phyloP scores from a whole-genome alignment of 2,113 vertebrate genomes.

The Corythornis cristatus region DNA sequence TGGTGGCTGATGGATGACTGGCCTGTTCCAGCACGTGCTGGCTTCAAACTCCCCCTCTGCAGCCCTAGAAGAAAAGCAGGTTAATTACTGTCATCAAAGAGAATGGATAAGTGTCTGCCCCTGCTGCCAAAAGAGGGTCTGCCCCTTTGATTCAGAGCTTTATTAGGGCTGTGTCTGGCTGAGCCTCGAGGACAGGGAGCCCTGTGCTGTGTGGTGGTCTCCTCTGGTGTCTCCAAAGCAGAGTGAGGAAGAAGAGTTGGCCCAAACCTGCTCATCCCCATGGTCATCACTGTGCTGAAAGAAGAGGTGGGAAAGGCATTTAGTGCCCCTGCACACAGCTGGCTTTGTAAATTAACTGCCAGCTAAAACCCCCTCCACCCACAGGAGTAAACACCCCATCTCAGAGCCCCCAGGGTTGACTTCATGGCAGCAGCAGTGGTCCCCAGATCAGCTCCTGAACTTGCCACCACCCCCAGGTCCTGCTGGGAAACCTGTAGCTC shows the following conservation, averaged over 20 bases:
- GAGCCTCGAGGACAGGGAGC: background rate
- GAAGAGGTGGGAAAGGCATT: background rate
- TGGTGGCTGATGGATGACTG: background rate
- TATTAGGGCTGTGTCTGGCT: background rate
- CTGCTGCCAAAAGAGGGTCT: background rate
- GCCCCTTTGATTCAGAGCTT: background rate
- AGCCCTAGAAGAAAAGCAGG: background rate
- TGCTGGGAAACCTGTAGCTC: background rate
- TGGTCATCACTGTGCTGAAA: background rate
- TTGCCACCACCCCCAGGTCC: background rate
- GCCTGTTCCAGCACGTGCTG: background rate
- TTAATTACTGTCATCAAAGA: background rate
- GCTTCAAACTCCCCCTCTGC: background rate
- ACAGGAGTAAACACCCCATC: background rate
- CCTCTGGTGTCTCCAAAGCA: background rate
- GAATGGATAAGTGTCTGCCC: background rate
- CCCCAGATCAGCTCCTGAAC: background rate
- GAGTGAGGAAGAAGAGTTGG: background rate
- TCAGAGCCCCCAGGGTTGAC: background rate
- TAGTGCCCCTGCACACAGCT: background rate
- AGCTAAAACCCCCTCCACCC: too few species aligned
- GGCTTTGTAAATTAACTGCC: background rate
- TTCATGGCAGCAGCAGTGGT: background rate
- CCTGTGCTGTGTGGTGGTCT: background rate
- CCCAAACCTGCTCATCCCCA: background rate